Evolutionary conservation across 1,140 invertebrate species (phyloP).

Genomic region (Caenorhabditis briggsae): DNA sequence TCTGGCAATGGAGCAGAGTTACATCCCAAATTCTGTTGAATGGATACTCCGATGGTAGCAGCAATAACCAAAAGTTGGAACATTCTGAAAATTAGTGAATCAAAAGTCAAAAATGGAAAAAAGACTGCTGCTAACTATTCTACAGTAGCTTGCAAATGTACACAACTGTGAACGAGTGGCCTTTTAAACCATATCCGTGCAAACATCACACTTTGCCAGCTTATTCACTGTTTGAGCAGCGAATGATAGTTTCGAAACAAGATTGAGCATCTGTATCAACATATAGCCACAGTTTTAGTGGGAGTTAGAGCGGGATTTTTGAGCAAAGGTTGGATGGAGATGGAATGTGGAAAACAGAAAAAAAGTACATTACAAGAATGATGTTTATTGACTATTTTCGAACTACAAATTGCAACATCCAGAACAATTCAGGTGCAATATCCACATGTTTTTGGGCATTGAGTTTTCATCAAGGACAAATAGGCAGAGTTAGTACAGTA

Average conservation of each 20-base stretch:
- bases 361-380: background rate
- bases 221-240: slow-evolving; percentile 21
- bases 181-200: slow-evolving; percentile 30
- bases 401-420: background rate
- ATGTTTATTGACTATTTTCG: background rate
- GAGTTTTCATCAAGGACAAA: slow-evolving; percentile 51
- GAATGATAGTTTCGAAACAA: slow-evolving; percentile 19
- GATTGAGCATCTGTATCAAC: slow-evolving; percentile 41
- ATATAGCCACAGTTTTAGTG: slow-evolving; percentile 8
- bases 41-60: background rate
- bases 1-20: slow-evolving; percentile 25
- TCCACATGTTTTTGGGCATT: slow-evolving; percentile 62
- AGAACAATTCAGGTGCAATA: slow-evolving; percentile 2
- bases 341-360: background rate
- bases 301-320: background rate
- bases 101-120: background rate
- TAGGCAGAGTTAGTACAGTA: slow-evolving; percentile 60
- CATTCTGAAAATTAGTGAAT: background rate
- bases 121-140: background rate
- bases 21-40: slow-evolving; percentile 27
- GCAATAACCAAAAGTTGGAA: slow-evolving; percentile 18
- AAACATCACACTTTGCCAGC: slow-evolving; percentile 39
- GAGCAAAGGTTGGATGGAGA: background rate
- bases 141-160: slow-evolving; percentile 5
- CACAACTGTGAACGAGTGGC: slow-evolving; percentile 18